Evolutionary conservation across 2,888 invertebrate species (phyloP).

Genomic region (Cabera pusaria): DNA sequence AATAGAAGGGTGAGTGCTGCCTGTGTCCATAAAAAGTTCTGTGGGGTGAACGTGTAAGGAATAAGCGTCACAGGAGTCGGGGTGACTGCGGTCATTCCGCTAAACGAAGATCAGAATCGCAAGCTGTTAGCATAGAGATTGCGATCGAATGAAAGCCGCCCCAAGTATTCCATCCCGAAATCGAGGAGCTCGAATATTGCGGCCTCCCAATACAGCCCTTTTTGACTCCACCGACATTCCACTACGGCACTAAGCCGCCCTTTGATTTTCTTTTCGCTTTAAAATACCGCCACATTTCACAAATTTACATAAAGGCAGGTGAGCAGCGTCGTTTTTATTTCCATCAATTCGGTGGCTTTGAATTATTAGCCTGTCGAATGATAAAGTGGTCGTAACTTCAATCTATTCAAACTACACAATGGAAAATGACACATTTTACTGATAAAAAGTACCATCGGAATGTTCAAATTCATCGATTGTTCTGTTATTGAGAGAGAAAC

Average conservation of each 20-base stretch:
- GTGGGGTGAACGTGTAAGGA: conserved; percentile 79
- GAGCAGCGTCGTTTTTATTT: conserved; percentile 33
- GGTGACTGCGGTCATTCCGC: conserved; percentile 82
- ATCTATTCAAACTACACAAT: conserved; percentile 47
- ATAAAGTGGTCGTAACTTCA: conserved; percentile 41
- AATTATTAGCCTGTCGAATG: conserved; percentile 40
- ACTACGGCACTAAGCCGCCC: conserved; percentile 59
- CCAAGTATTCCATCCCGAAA: conserved; percentile 77
- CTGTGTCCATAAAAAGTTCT: conserved; percentile 76
- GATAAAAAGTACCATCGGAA: conserved; percentile 56
- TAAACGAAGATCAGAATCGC: conserved; percentile 84
- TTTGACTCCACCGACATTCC: conserved; percentile 70
- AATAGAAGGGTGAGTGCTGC: conserved; percentile 62
- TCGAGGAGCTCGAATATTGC: conserved; percentile 77
- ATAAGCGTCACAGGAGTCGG: conserved; percentile 75
- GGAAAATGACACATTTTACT: conserved; percentile 54
- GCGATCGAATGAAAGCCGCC: conserved; percentile 80
- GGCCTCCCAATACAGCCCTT: conserved; percentile 71
- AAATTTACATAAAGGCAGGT: conserved; percentile 44
- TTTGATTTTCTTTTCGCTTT: conserved; percentile 66
- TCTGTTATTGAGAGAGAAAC: conserved; percentile 65
- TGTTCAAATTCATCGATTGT: conserved; percentile 65
- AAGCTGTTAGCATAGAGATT: conserved; percentile 83
- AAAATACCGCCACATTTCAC: conserved; percentile 54
- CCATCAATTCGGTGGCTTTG: conserved; percentile 39